Evolutionary conservation across 2,113 vertebrate genomes (phyloP), one percentile per base, ranked within the genome.

Genomic region (Neolamprologus hecqui): DNA sequence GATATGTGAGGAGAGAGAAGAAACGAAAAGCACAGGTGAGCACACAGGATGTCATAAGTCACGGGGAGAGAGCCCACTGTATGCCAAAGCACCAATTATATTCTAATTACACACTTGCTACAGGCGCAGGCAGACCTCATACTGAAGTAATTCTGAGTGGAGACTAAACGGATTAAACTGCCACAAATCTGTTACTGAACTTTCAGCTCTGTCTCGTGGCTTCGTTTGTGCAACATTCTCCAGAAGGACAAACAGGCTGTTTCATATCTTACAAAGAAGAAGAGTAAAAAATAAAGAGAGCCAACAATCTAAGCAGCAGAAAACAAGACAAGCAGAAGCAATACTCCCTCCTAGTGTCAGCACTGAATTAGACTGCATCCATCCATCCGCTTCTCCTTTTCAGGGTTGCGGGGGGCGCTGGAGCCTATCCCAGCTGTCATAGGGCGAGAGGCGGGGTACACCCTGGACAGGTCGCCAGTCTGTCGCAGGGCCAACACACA

Each of bases 291-390:
- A 86, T 33, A 51, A 45, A 68, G 54, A 6, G 7, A 21, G 3
- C n/a, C 4, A 70, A 68, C 10, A 77, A 79, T 17, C 9, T 31
- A 21, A 35, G 14, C 40, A 47, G 68, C 21, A 73, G 68, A 51
- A 63, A 28, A 40, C 63, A 8, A 33, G 31, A 86, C 8, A 80
- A 40, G 13, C 9, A 51, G 82, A 68, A 83, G 84, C 86, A 86
- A 85, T 79, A 90, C 86, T 90, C 63, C 91, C 86, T 91, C 87
- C 92, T 81, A 84, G 80, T 82, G 84, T 93, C 90, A 42, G 58
- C 31, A 70, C 5, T 23, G 51, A 68, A 19, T 65, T 26, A 42
- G 37, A 70, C 65, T 45, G 6, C 13, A 45, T 45, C 42, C 42
- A 45, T 14, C 6, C 12, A 1, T 42, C 42, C 40, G 2, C 42